Percentiles rank a stretch among this genome's conserved stretches.
These are phyloP conservation scores for Hydra vulgaris DNA, from an alignment of 30 jellyfish, hydroid and myxozoan species.

Conservation along the genomic window DNA sequence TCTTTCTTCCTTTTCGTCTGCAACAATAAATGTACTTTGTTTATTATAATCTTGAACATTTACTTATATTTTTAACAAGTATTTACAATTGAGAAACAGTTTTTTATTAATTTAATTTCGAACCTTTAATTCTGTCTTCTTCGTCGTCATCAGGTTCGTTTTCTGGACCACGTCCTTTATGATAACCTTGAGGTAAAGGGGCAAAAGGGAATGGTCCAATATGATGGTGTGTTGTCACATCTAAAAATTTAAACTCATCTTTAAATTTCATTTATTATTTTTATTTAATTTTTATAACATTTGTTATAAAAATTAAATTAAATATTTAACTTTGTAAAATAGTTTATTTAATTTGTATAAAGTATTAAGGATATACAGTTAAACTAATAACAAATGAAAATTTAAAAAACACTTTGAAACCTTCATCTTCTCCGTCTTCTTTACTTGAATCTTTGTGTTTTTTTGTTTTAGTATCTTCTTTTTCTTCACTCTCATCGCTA, in stretches of 20 bases:
- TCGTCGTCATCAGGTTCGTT: conserved; percentile 8
- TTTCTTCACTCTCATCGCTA: neutral
- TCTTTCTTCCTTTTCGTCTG: conserved; percentile 10
- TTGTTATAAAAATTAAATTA: too few species aligned
- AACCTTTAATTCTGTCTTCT: conserved; percentile 14
- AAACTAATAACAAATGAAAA: too few species aligned
- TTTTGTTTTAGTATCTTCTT: neutral
- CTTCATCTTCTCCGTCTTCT: conserved; percentile 6
- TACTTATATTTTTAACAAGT: too few species aligned
- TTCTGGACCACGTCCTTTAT: conserved; percentile 2
- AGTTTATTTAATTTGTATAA: too few species aligned
- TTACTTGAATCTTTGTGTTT: neutral
- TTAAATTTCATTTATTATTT: too few species aligned
- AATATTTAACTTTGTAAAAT: too few species aligned
- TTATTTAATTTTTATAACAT: neutral
- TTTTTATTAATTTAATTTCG: too few species aligned
- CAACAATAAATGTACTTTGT: too few species aligned
- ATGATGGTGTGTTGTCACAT: neutral
- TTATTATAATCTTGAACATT: too few species aligned
- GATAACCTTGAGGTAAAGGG: conserved; percentile 9
- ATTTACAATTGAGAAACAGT: too few species aligned
- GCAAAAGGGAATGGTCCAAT: conserved; percentile 6
- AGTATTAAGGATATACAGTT: too few species aligned
- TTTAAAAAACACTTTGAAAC: too few species aligned
- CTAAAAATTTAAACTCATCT: neutral